phyloP scores from a whole-genome alignment of 2,113 vertebrate species.

The Synodontis membranacea region DNA sequence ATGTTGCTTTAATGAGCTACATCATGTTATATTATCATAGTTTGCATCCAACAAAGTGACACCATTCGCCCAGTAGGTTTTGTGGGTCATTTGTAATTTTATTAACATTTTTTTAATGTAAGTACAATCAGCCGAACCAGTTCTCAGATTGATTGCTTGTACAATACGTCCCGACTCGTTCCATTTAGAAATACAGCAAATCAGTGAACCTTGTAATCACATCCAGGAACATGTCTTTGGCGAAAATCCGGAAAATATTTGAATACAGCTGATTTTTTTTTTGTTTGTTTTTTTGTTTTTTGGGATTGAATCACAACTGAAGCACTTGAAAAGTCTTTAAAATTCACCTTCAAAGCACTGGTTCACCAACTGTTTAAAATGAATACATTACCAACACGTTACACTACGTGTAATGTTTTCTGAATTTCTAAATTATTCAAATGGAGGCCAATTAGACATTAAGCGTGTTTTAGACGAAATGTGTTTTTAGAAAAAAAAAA shows the following conservation, averaged over 20 bases:
- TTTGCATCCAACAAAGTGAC: neutral
- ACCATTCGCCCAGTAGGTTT: constrained; percentile 34
- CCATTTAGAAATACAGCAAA: constrained; percentile 67
- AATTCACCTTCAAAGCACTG: constrained; percentile 54
- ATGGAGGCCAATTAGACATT: neutral
- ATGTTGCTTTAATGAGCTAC: neutral
- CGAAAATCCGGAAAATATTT: constrained; percentile 59
- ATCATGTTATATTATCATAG: no score
- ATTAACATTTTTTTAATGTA: constrained; percentile 72
- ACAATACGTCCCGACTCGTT: constrained; percentile 64
- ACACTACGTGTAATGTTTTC: neutral
- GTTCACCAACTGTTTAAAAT: constrained; percentile 36
- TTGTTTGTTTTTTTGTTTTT: no score
- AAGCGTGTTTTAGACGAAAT: neutral
- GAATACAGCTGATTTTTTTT: no score
- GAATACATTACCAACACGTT: constrained; percentile 11
- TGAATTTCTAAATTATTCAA: neutral
- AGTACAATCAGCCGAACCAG: constrained; percentile 66
- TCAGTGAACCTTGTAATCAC: constrained; percentile 59
- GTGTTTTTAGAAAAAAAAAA: neutral
- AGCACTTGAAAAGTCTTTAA: constrained; percentile 1
- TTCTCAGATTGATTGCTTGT: constrained; percentile 69
- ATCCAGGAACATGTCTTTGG: constrained; percentile 71
- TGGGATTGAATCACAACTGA: constrained; percentile 32
- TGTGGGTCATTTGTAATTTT: constrained; percentile 76